A percentile compares a stretch with the other conserved stretches of the same genome.
phyloP scores from a whole-genome alignment of 2,797 vertebrate genomes.

The Pelochelys cantorii region DNA sequence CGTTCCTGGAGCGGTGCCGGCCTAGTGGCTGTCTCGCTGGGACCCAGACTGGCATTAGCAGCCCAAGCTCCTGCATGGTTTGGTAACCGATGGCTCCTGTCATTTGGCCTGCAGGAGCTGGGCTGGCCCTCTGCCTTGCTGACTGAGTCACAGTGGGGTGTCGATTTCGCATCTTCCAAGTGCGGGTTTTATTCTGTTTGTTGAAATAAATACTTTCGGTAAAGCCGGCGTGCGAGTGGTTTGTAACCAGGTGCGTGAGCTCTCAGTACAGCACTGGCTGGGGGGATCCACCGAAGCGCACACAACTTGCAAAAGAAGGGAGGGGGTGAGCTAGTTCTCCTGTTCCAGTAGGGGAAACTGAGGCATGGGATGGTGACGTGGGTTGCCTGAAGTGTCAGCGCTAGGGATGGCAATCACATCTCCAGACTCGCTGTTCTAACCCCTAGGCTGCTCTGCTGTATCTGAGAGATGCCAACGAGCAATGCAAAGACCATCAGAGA shows the following conservation, averaged over 20 bases:
- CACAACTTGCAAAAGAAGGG: neutral
- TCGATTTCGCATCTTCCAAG: neutral
- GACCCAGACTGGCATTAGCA: neutral
- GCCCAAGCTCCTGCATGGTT: rapidly evolving
- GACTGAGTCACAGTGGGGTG: rapidly evolving
- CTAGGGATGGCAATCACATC: neutral
- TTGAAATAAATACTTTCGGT: neutral
- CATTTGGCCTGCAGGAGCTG: neutral
- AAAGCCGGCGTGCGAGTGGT: rapidly evolving
- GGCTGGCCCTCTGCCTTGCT: neutral
- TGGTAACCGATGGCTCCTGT: rapidly evolving
- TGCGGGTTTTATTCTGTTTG: rapidly evolving
- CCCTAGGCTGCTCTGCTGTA: neutral
- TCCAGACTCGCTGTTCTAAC: neutral
- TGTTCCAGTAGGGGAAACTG: neutral
- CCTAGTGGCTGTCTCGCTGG: neutral
- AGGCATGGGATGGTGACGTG: neutral
- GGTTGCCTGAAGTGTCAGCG: neutral
- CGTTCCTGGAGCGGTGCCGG: rapidly evolving
- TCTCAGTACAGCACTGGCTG: neutral
- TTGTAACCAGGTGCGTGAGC: neutral
- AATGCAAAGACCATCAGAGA: neutral
- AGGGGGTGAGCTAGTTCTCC: neutral
- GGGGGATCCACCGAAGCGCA: neutral
- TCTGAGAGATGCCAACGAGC: neutral